phyloP scores from a whole-genome alignment of 1,140 invertebrate genomes.

The Manduca sexta region DNA sequence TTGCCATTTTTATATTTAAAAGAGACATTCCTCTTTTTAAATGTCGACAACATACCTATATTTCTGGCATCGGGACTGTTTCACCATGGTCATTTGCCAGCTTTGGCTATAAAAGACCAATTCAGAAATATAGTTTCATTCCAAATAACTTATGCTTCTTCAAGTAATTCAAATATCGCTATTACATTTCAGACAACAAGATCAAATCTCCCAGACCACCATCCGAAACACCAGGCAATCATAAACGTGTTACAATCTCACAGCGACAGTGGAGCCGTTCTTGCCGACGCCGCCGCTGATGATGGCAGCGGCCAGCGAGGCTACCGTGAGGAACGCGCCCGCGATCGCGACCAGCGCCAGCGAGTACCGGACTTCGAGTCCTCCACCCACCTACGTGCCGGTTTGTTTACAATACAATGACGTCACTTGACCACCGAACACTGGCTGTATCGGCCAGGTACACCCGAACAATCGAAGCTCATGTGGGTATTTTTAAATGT shows the following conservation, averaged over 20 bases:
- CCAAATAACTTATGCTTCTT: no score
- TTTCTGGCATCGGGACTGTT: no score
- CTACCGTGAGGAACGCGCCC: constrained; percentile 79
- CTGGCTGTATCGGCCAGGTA: constrained; percentile 1
- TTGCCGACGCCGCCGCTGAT: constrained; percentile 95
- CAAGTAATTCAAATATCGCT: no score
- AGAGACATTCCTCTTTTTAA: no score
- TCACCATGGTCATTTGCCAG: no score
- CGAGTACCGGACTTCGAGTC: constrained; percentile 81
- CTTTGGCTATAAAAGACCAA: no score
- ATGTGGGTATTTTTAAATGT: constrained; percentile 52
- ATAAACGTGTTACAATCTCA: constrained; percentile 73
- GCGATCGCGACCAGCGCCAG: constrained; percentile 81
- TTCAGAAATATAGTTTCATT: no score
- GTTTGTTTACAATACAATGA: background rate
- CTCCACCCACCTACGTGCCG: constrained; percentile 44
- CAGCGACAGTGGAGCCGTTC: constrained; percentile 93
- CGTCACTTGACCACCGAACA: background rate
- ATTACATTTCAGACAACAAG: no score
- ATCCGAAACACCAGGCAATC: background rate
- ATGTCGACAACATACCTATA: no score
- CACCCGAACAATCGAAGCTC: constrained; percentile 10
- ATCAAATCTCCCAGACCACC: background rate
- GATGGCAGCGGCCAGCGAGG: constrained; percentile 83
- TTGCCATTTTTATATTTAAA: no score